Conservation (phyloP, 2,888 invertebrate species). For the Sussaba pulchella region DNA sequence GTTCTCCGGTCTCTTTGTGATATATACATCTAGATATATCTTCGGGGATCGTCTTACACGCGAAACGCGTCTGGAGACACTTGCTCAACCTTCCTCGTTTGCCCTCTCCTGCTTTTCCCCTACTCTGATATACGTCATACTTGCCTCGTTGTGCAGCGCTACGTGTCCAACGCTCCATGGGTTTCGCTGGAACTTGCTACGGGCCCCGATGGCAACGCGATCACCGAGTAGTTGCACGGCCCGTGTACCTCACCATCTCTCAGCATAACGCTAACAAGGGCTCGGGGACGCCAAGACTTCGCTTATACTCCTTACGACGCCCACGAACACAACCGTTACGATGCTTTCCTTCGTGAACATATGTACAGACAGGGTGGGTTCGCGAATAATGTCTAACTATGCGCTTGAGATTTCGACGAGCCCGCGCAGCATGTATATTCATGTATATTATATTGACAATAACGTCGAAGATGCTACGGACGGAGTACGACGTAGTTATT, state of each 20-base stretch:
- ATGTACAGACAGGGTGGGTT: background rate
- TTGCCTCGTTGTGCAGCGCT: slow-evolving; percentile 1
- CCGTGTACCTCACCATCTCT: slow-evolving; percentile 25
- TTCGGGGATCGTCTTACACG: slow-evolving; percentile 28
- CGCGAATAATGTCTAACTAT: background rate
- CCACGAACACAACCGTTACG: background rate
- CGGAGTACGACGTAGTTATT: too few species aligned
- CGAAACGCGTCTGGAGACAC: slow-evolving; percentile 19
- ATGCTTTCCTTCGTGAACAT: background rate
- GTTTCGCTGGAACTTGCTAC: slow-evolving; percentile 24
- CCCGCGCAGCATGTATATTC: background rate
- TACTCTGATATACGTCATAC: slow-evolving; percentile 12
- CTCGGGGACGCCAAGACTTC: slow-evolving; percentile 8
- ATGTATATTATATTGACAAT: slow-evolving; percentile 21
- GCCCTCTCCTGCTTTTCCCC: background rate
- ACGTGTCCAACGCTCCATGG: background rate
- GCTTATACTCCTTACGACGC: slow-evolving; percentile 3
- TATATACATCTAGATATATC: background rate
- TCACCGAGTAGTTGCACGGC: slow-evolving; percentile 43
- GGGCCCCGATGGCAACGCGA: slow-evolving; percentile 37
- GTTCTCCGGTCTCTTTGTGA: background rate
- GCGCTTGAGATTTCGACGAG: background rate
- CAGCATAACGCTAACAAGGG: slow-evolving; percentile 41
- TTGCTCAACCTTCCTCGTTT: slow-evolving; percentile 30
- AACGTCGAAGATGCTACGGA: too few species aligned